Percentiles rank a stretch among this genome's conserved stretches.
Conservation (phyloP, 2,113 vertebrate species). For the Suricata suricatta region DNA sequence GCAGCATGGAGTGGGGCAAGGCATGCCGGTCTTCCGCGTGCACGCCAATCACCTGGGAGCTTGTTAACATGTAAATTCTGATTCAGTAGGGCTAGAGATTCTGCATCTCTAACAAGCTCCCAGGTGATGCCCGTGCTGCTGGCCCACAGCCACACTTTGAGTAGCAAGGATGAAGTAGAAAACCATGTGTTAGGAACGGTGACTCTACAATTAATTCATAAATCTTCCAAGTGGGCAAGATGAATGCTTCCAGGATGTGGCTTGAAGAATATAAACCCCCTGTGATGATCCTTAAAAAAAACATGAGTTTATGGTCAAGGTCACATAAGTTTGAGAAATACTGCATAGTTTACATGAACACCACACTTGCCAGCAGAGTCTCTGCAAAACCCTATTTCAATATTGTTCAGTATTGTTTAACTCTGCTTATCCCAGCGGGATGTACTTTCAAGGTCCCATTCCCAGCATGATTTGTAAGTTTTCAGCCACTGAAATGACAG, state of each 20-base stretch:
- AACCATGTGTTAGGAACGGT: not conserved
- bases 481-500: slow-evolving; percentile 59
- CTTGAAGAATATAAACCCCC: slow-evolving; percentile 31
- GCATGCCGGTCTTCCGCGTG: accelerated
- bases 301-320: not conserved
- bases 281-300: not conserved
- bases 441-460: not conserved
- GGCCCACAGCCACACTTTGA: not conserved
- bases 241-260: not conserved
- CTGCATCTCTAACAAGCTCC: not conserved
- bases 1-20: not conserved
- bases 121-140: not conserved
- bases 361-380: not conserved
- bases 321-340: slow-evolving; percentile 6
- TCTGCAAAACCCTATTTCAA: not conserved
- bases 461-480: not conserved
- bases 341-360: not conserved
- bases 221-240: not conserved
- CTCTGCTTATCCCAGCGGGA: not conserved
- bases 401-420: not conserved
- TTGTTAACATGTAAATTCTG: not conserved
- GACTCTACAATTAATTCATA: not conserved
- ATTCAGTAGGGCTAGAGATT: not conserved
- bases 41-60: not conserved
- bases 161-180: not conserved